phyloP scores from a whole-genome alignment of 2,797 vertebrate species.

The Gephyroberyx darwinii region DNA sequence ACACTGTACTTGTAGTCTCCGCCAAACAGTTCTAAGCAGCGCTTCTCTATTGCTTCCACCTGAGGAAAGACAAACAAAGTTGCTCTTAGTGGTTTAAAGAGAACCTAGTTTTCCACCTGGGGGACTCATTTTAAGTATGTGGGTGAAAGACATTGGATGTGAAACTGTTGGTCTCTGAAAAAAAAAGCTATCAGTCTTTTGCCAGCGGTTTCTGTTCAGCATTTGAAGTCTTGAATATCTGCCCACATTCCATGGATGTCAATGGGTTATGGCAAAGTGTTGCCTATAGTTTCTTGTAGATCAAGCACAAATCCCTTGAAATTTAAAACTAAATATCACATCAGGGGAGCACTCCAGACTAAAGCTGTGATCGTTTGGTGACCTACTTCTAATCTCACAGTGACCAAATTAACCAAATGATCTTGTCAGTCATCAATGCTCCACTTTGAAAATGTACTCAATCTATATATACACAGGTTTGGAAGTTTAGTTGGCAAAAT shows the following conservation, averaged over 20 bases:
- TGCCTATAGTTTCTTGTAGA: background rate
- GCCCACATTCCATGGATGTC: too few species aligned
- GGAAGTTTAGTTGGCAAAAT: background rate
- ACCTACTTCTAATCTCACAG: too few species aligned
- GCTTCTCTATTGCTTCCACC: conserved; percentile 92
- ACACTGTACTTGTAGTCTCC: conserved; percentile 95
- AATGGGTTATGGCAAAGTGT: too few species aligned
- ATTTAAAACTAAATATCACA: background rate
- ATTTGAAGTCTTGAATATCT: too few species aligned
- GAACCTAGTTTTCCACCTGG: background rate
- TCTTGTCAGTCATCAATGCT: background rate
- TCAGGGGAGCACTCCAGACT: background rate
- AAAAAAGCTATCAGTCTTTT: too few species aligned
- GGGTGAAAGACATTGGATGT: too few species aligned
- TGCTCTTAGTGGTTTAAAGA: background rate
- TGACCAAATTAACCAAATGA: too few species aligned
- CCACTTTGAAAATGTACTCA: background rate
- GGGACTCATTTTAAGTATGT: too few species aligned
- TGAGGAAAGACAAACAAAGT: conserved; percentile 60
- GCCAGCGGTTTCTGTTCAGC: too few species aligned
- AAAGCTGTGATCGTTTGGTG: background rate
- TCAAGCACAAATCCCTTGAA: background rate
- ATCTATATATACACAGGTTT: too few species aligned
- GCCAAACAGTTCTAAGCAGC: conserved; percentile 93
- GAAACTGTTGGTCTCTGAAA: too few species aligned